Conservation (phyloP, 2,113 vertebrate species). For the Thoracochromis brauschi region DNA sequence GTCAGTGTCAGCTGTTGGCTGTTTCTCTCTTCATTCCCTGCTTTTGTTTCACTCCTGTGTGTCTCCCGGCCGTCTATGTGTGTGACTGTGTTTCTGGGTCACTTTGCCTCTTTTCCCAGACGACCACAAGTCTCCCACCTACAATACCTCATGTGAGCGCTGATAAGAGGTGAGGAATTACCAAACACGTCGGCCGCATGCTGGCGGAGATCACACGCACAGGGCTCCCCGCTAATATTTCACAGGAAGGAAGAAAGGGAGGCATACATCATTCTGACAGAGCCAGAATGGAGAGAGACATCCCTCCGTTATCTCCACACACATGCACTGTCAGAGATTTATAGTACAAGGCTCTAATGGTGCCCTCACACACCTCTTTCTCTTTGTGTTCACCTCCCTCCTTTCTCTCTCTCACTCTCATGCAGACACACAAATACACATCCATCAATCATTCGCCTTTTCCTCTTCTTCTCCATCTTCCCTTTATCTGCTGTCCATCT, state of each 20-base stretch:
- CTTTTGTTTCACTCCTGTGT: background rate
- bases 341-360: constrained; percentile 63
- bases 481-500: constrained; percentile 22
- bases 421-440: constrained; percentile 22
- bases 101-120: constrained; percentile 18
- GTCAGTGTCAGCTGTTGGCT: constrained; percentile 35
- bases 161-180: constrained; percentile 62
- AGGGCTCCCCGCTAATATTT: constrained; percentile 47
- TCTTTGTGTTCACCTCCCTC: background rate
- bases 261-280: constrained; percentile 65
- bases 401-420: background rate
- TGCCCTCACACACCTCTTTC: constrained; percentile 40
- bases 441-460: constrained; percentile 27
- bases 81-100: constrained; percentile 12
- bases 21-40: background rate
- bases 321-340: constrained; percentile 62
- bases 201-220: constrained; percentile 50
- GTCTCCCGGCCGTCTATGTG: background rate
- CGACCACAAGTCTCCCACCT: constrained; percentile 13
- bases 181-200: constrained; percentile 44
- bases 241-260: constrained; percentile 51
- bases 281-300: constrained; percentile 62
- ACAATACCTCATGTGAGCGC: constrained; percentile 50
- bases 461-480: constrained; percentile 11
- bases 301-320: constrained; percentile 65